These are phyloP conservation scores for Xestia sexstrigata DNA, from an alignment of 2,888 invertebrate genomes.

Conservation along the genomic window DNA sequence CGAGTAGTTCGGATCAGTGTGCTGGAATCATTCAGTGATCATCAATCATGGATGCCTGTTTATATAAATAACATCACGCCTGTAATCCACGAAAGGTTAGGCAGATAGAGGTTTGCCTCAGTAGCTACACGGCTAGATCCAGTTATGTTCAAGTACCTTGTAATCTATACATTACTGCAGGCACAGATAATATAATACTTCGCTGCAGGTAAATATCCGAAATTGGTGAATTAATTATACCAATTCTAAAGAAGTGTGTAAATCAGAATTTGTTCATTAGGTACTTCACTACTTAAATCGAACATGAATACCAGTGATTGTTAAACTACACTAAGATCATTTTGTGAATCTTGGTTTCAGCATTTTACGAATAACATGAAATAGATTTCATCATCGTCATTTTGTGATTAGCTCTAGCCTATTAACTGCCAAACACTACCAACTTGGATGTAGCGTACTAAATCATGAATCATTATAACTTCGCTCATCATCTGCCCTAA, in stretches of 20 bases:
- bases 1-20: slow-evolving; percentile 97
- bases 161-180: no score
- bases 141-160: background rate
- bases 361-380: no score
- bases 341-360: no score
- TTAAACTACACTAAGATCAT: background rate
- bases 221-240: background rate
- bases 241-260: background rate
- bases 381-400: no score
- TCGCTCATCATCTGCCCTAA: no score
- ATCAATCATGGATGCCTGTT: background rate
- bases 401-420: no score
- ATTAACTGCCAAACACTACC: no score
- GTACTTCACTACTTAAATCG: background rate
- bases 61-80: background rate
- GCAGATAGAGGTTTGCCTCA: background rate
- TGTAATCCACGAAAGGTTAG: background rate
- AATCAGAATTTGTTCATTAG: background rate
- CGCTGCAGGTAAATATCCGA: background rate
- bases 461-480: no score
- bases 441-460: no score
- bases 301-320: background rate
- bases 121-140: background rate
- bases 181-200: no score
- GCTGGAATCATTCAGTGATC: slow-evolving; percentile 86